Evolutionary conservation across 1,140 invertebrate genomes (phyloP).

Genomic region (Drosophila rufa): DNA sequence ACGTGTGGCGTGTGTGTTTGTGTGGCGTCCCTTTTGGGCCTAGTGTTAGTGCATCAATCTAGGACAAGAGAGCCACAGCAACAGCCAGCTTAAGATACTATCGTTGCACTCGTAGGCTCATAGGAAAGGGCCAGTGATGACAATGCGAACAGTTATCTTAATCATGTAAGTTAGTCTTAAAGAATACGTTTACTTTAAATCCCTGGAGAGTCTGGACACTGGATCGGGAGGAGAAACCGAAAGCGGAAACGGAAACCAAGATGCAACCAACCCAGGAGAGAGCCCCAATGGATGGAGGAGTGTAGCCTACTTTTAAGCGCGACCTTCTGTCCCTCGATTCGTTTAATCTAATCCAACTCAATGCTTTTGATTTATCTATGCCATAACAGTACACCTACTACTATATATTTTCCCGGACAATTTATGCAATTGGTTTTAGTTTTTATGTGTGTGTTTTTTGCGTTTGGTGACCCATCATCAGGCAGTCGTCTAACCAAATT

Average conservation of each 20-base stretch:
- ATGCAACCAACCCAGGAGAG: conserved; percentile 1
- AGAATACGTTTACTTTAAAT: conserved; percentile 10
- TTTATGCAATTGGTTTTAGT: conserved; percentile 39
- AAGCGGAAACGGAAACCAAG: background rate
- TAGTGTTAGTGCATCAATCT: conserved; percentile 12
- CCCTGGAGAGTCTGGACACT: background rate
- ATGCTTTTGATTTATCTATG: conserved; percentile 29
- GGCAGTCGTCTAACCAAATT: conserved; percentile 24
- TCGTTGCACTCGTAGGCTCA: background rate
- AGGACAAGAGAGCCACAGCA: conserved; percentile 6
- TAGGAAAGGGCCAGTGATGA: conserved; percentile 1
- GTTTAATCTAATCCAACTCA: conserved; percentile 1
- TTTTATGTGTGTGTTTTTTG: conserved; percentile 27
- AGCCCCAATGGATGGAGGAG: conserved; percentile 4
- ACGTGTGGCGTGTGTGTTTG: background rate
- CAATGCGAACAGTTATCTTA: conserved; percentile 27
- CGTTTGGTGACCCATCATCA: conserved; percentile 46
- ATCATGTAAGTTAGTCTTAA: conserved; percentile 52
- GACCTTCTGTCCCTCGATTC: conserved; percentile 1
- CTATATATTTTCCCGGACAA: conserved; percentile 28
- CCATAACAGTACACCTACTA: conserved; percentile 5
- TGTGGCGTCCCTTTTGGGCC: background rate
- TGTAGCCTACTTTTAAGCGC: conserved; percentile 44
- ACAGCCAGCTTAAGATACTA: conserved; percentile 16
- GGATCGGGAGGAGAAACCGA: background rate